These are phyloP conservation scores for Zygaena filipendulae DNA, from an alignment of 2,888 invertebrate genomes.

Conservation along the genomic window DNA sequence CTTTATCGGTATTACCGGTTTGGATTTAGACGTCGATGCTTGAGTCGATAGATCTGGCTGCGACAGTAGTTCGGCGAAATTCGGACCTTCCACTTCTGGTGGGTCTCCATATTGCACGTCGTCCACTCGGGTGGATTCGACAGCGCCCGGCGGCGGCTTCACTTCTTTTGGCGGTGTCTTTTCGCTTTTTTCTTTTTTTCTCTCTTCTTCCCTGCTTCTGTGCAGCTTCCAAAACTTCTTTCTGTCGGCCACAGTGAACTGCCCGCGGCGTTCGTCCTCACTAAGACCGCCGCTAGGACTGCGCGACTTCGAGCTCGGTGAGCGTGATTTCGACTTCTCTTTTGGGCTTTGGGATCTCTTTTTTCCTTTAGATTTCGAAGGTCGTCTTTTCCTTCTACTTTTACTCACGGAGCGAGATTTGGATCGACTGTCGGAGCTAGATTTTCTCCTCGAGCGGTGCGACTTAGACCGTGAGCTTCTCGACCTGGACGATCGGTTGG, in stretches of 20 bases:
- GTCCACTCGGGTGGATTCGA: constrained; percentile 37
- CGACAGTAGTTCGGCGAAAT: constrained; percentile 47
- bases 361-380: constrained; percentile 20
- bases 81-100: constrained; percentile 55
- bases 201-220: constrained; percentile 35
- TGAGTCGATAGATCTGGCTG: constrained; percentile 27
- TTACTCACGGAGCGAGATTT: constrained; percentile 26
- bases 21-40: constrained; percentile 53
- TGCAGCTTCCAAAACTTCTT: constrained; percentile 57
- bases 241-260: constrained; percentile 56
- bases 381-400: constrained; percentile 19
- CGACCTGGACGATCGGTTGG: constrained; percentile 29
- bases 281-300: constrained; percentile 33
- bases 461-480: constrained; percentile 27
- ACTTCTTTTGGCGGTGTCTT: constrained; percentile 43
- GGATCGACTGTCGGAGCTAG: constrained; percentile 30
- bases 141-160: constrained; percentile 49
- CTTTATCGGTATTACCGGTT: constrained; percentile 76
- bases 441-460: constrained; percentile 25
- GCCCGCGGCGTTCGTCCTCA: constrained; percentile 52
- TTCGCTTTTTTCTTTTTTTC: constrained; percentile 28
- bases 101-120: constrained; percentile 55
- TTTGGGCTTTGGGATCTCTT: constrained; percentile 26
- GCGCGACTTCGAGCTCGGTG: constrained; percentile 29
- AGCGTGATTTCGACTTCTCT: constrained; percentile 33